Evolutionary conservation across 2,797 vertebrate species (phyloP).

Genomic region (Chiroxiphia lanceolata): DNA sequence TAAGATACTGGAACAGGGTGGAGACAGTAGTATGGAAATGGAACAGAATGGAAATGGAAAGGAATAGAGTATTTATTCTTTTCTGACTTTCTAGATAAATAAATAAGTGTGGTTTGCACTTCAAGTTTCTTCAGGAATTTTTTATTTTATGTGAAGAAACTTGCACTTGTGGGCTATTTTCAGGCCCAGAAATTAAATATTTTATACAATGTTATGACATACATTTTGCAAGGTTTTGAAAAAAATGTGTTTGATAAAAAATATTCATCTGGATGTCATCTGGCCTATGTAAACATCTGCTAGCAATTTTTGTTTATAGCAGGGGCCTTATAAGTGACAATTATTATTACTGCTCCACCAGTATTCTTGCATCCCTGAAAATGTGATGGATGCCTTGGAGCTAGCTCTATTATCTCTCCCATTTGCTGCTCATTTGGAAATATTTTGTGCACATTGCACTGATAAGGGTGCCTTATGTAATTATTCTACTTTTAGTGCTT

Average conservation of each 20-base stretch:
- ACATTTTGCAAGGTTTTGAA: background rate
- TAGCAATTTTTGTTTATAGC: background rate
- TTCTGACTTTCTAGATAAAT: background rate
- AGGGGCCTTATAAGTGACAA: background rate
- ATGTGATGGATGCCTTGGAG: slow-evolving; percentile 5
- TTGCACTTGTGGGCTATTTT: background rate
- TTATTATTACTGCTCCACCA: background rate
- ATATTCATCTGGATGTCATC: background rate
- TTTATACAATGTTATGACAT: background rate
- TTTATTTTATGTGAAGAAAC: background rate
- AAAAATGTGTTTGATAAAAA: background rate
- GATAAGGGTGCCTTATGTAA: background rate
- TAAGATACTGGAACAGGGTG: background rate
- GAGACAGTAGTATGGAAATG: background rate
- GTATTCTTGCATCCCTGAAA: background rate
- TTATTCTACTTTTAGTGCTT: background rate
- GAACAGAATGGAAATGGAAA: background rate
- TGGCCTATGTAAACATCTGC: background rate
- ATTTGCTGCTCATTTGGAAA: background rate
- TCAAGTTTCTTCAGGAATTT: background rate
- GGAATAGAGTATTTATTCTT: background rate
- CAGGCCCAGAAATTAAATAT: background rate
- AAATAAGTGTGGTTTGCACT: background rate
- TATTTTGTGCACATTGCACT: background rate
- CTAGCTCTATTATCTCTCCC: background rate